Evolutionary conservation across 23 tunicate species (phyloP).

Genomic region (Aplidium turbinatum): DNA sequence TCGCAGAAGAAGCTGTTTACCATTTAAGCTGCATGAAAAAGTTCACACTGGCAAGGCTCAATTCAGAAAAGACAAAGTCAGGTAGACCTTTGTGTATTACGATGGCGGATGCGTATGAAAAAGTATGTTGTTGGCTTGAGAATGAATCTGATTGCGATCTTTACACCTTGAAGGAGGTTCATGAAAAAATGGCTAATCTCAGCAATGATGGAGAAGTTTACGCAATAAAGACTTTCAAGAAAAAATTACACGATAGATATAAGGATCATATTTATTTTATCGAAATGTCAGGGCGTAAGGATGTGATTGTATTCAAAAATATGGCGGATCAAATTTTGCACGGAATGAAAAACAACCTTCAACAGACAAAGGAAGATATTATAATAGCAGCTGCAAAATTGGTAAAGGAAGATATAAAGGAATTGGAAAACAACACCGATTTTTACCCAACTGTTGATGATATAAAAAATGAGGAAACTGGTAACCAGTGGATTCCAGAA

Average conservation of each 20-base stretch:
- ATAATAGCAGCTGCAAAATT: neutral
- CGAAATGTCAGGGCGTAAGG: neutral
- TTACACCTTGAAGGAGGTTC: neutral
- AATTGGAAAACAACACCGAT: neutral
- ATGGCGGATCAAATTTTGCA: neutral
- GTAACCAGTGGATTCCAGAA: neutral
- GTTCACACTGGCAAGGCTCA: no score
- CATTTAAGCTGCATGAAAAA: slow-evolving; percentile 4
- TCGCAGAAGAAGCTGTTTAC: slow-evolving; percentile 8
- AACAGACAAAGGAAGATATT: neutral
- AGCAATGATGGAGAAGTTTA: neutral
- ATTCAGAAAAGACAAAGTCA: no score
- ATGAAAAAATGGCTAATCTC: slow-evolving; percentile 1
- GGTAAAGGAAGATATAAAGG: neutral
- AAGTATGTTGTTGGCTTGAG: neutral
- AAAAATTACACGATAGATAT: neutral
- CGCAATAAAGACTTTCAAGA: neutral
- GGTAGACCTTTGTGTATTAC: neutral
- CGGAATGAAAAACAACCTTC: neutral
- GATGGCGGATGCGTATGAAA: neutral
- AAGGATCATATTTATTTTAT: slow-evolving; percentile 3
- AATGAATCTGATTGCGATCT: neutral
- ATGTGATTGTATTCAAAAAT: slow-evolving; percentile 8
- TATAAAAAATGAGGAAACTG: neutral
- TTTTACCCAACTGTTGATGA: neutral